Conservation (phyloP, 1,140 invertebrate genomes). For the Samia ricini region DNA sequence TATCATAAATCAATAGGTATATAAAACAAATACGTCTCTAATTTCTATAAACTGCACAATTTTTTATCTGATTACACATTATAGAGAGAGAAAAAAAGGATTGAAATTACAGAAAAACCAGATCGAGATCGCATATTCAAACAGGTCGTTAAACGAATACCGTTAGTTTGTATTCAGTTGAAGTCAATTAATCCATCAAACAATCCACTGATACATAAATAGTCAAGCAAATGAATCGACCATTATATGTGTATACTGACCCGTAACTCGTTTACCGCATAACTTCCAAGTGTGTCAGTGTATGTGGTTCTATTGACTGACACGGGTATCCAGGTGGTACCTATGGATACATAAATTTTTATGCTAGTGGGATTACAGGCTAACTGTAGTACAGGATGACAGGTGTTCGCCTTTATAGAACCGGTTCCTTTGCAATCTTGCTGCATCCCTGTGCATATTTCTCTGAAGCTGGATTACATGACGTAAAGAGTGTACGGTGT, state of each 20-base stretch:
- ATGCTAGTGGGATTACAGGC: conserved; percentile 58
- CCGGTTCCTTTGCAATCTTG: conserved; percentile 12
- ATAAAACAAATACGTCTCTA: no score
- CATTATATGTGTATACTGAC: neutral
- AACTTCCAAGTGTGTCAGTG: neutral
- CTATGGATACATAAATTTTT: conserved; percentile 43
- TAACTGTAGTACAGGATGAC: conserved; percentile 40
- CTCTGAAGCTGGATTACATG: neutral
- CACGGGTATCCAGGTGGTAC: conserved; percentile 31
- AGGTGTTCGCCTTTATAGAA: conserved; percentile 30
- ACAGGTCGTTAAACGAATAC: no score
- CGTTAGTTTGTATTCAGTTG: no score
- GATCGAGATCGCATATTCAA: no score
- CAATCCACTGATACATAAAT: no score
- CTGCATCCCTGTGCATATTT: neutral
- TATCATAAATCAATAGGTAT: no score
- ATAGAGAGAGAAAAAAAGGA: no score
- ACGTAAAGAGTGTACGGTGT: neutral
- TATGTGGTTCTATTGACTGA: neutral
- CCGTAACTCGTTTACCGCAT: neutral
- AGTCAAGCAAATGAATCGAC: no score
- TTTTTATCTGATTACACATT: no score
- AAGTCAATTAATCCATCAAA: no score
- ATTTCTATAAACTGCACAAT: no score
- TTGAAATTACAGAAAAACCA: no score